A percentile compares a stretch with the other conserved stretches of the same genome.
Conservation (phyloP, 2,113 vertebrate genomes). For the Ploceus nigricollis region DNA sequence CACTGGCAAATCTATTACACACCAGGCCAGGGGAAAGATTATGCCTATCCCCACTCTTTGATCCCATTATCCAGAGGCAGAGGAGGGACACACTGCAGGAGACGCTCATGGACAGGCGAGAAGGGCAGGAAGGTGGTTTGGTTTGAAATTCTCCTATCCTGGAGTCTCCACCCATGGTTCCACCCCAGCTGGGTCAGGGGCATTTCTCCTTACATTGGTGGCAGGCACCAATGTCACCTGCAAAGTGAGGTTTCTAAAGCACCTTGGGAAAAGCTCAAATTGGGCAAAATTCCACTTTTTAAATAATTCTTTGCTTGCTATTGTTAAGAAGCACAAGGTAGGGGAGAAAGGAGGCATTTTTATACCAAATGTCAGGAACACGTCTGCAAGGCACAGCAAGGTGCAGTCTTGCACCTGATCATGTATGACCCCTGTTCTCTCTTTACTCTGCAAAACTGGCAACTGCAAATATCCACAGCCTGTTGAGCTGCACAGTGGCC, state of each 20-base stretch:
- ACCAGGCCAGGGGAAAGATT: too few relatives aligned
- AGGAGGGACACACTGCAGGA: neutral
- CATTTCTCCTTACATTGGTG: neutral
- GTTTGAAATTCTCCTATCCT: neutral
- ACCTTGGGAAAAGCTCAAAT: neutral
- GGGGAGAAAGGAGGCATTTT: neutral
- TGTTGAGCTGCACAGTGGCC: neutral
- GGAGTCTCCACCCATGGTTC: neutral
- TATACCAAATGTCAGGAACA: neutral
- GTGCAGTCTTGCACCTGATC: neutral
- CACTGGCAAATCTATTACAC: fast-evolving
- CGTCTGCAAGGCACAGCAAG: neutral
- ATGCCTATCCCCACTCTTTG: neutral
- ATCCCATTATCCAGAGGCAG: neutral
- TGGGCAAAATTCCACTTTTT: neutral
- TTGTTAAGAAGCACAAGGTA: neutral
- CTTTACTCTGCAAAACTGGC: neutral
- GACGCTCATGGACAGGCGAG: fast-evolving
- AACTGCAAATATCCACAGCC: neutral
- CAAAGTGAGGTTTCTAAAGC: neutral
- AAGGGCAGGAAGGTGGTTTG: neutral
- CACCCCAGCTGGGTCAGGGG: neutral
- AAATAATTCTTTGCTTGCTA: neutral
- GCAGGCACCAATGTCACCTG: neutral
- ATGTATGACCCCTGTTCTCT: neutral